A percentile compares a stretch with the other conserved stretches of the same genome.
phyloP scores from a whole-genome alignment of 2,113 vertebrate species.

The Tychaedon coryphoeus region DNA sequence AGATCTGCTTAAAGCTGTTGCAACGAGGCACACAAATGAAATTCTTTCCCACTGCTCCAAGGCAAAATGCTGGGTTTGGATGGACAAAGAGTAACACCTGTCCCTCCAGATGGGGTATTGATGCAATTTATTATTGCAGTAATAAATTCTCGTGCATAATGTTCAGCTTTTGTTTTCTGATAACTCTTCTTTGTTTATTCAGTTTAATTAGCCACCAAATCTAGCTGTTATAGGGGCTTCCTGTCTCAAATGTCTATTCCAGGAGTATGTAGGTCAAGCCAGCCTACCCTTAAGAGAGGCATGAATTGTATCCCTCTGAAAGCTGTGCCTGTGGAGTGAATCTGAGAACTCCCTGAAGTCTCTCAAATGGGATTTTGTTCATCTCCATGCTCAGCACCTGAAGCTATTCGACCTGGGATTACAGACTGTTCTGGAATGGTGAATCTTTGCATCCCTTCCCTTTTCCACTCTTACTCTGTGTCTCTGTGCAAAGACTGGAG shows the following conservation, averaged over 20 bases:
- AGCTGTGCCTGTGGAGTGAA: neutral
- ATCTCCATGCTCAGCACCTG: neutral
- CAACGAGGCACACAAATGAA: neutral
- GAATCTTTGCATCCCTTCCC: neutral
- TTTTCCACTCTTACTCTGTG: neutral
- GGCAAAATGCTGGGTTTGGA: neutral
- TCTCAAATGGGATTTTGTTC: neutral
- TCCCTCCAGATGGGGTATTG: accelerated
- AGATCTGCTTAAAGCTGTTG: neutral
- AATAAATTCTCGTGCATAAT: neutral
- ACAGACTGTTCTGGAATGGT: neutral
- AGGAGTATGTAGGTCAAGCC: neutral
- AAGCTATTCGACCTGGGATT: neutral
- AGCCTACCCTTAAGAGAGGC: neutral
- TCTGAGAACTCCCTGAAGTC: neutral
- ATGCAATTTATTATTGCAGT: neutral
- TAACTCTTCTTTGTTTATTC: neutral
- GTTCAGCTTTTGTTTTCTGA: neutral
- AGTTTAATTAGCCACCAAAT: neutral
- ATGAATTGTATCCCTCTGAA: neutral
- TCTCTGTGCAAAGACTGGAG: neutral
- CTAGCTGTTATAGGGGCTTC: neutral
- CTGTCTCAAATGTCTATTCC: neutral
- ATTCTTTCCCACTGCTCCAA: neutral
- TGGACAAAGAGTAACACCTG: neutral